Percentiles rank a stretch among this genome's conserved stretches.
phyloP scores from a whole-genome alignment of 2,113 vertebrate species.

The Dicerorhinus sumatrensis region DNA sequence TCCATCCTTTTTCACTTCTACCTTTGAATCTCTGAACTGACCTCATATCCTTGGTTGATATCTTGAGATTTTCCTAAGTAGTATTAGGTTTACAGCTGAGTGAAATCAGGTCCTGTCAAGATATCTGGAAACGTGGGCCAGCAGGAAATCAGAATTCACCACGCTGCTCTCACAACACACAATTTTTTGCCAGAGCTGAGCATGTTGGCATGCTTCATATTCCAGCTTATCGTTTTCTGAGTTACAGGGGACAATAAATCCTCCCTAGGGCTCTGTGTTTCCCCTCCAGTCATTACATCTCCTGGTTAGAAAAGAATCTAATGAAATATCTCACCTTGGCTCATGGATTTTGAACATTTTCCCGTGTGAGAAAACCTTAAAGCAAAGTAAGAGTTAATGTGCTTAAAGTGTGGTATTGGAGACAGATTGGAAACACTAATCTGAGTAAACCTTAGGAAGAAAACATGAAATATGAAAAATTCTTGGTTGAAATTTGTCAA shows the following conservation, averaged over 20 bases:
- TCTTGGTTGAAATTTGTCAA: not conserved
- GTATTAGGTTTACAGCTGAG: no score
- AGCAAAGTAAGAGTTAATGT: not conserved
- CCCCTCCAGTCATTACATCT: not conserved
- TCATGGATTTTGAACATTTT: not conserved
- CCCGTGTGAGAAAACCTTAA: not conserved
- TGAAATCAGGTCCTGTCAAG: no score
- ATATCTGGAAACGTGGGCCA: no score
- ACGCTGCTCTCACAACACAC: no score
- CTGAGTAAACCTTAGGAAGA: not conserved
- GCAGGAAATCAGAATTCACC: not conserved
- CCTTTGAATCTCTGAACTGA: no score
- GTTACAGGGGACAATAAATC: not conserved
- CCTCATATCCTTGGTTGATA: no score
- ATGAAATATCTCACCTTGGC: not conserved
- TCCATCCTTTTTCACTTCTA: not conserved
- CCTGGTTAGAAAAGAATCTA: not conserved
- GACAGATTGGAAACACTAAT: not conserved
- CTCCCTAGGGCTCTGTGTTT: not conserved
- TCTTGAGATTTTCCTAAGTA: no score
- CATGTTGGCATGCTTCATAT: no score
- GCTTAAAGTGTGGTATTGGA: not conserved
- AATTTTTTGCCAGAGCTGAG: no score
- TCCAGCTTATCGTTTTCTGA: no score
- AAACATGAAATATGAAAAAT: not conserved